Conservation (phyloP, 2,888 invertebrate genomes). For the Onchidella celtica region DNA sequence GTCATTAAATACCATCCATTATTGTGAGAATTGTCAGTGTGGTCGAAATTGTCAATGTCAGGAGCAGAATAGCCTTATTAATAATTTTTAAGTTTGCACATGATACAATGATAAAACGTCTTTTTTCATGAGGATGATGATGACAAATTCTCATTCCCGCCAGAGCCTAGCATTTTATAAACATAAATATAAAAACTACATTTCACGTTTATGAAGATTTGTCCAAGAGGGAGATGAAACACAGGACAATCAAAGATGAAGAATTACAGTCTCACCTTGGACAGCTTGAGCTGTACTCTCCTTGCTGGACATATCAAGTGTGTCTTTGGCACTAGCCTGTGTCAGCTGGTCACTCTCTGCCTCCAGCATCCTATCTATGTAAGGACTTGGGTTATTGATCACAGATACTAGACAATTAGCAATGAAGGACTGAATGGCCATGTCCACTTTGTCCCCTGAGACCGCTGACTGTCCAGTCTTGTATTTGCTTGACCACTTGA, state of each 20-base stretch:
- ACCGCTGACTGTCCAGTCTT: not conserved
- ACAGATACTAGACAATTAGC: constrained; percentile 30
- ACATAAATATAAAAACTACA: not conserved
- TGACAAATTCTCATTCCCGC: no score
- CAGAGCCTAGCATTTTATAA: no score
- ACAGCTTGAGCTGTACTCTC: constrained; percentile 16
- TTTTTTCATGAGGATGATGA: no score
- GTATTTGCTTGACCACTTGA: not conserved
- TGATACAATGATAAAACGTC: no score
- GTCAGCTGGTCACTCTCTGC: not conserved
- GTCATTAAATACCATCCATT: no score
- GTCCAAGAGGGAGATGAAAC: no score
- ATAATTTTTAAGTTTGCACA: no score
- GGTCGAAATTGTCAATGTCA: no score
- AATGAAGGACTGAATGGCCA: not conserved
- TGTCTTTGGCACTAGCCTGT: not conserved
- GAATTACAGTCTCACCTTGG: constrained; percentile 12
- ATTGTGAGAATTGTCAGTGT: no score
- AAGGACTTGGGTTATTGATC: constrained; percentile 46
- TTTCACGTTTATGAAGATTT: not conserved
- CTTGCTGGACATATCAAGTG: not conserved
- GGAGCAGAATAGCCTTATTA: no score
- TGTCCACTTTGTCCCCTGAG: not conserved
- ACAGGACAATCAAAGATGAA: not conserved
- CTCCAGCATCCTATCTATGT: constrained; percentile 41